A percentile compares a stretch with the other conserved stretches of the same genome.
phyloP scores from a whole-genome alignment of 2,888 invertebrate species.

The Tiliacea aurago region DNA sequence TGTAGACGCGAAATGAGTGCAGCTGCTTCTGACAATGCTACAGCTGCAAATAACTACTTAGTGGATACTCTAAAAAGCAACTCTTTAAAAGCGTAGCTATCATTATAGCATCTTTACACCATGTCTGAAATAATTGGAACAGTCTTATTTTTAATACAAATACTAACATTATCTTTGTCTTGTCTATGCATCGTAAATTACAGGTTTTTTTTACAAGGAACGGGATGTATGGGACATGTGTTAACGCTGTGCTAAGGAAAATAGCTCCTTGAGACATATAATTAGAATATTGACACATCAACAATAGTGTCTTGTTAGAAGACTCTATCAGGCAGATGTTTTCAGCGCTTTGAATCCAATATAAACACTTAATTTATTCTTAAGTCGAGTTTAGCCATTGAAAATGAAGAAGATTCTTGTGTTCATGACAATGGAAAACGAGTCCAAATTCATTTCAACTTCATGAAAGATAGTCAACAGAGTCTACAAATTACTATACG shows the following conservation, averaged over 20 bases:
- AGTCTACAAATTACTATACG: too few species aligned
- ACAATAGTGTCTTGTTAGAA: background rate
- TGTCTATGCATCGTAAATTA: slow-evolving; percentile 25
- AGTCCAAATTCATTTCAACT: too few species aligned
- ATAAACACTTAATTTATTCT: background rate
- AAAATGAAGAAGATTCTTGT: background rate
- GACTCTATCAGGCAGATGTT: slow-evolving; percentile 20
- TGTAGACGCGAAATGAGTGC: slow-evolving; percentile 59
- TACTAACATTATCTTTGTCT: slow-evolving; percentile 36
- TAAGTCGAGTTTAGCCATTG: background rate
- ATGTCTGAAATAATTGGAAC: slow-evolving; percentile 47
- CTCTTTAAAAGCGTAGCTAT: slow-evolving; percentile 29
- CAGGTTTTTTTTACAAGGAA: slow-evolving; percentile 6
- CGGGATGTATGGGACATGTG: slow-evolving; percentile 5
- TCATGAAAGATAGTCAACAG: too few species aligned
- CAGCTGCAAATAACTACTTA: slow-evolving; percentile 60
- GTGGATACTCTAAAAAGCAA: slow-evolving; percentile 30
- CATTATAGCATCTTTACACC: slow-evolving; percentile 47
- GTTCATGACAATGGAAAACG: background rate
- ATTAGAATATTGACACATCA: slow-evolving; percentile 35
- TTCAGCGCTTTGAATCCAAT: background rate
- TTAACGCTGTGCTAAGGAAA: background rate
- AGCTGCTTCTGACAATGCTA: slow-evolving; percentile 65
- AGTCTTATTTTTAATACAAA: slow-evolving; percentile 39
- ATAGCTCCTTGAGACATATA: background rate